Percentiles rank a stretch among this genome's conserved stretches.
These are phyloP conservation scores for Microtus oregoni DNA, from an alignment of 2,113 vertebrate species.

Conservation along the genomic window DNA sequence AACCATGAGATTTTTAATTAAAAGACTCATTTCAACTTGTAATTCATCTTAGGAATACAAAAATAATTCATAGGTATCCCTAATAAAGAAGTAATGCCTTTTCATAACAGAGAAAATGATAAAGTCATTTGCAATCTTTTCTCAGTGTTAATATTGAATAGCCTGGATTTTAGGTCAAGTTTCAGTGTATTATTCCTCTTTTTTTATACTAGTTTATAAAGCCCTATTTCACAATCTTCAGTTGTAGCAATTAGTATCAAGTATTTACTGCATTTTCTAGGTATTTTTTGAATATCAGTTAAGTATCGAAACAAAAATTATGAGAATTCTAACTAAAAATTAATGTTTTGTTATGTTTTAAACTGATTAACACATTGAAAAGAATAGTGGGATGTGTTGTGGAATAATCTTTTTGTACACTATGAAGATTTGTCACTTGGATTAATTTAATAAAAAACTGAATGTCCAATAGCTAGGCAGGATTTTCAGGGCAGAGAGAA, in stretches of 20 bases:
- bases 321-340: constrained; percentile 53
- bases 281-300: constrained; percentile 25
- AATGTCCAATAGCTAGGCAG: background rate
- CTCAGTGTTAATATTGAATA: background rate
- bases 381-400: background rate
- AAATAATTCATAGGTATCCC: constrained; percentile 24
- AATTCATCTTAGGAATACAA: background rate
- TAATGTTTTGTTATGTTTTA: constrained; percentile 18
- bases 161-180: constrained; percentile 10
- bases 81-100: constrained; percentile 11
- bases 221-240: constrained; percentile 17
- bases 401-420: background rate
- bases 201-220: constrained; percentile 33
- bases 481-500: background rate
- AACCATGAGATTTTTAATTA: constrained; percentile 48
- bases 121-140: constrained; percentile 1
- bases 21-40: constrained; percentile 46
- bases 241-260: background rate
- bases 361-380: constrained; percentile 15
- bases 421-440: background rate
- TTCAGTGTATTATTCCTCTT: background rate
- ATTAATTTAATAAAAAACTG: background rate
- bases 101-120: constrained; percentile 13
- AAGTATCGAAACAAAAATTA: constrained; percentile 45
- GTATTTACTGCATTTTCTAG: constrained; percentile 31